A percentile compares a stretch with the other conserved stretches of the same genome.
phyloP scores from a whole-genome alignment of 64 coral and sea anemone species.

The Montipora cactus region DNA sequence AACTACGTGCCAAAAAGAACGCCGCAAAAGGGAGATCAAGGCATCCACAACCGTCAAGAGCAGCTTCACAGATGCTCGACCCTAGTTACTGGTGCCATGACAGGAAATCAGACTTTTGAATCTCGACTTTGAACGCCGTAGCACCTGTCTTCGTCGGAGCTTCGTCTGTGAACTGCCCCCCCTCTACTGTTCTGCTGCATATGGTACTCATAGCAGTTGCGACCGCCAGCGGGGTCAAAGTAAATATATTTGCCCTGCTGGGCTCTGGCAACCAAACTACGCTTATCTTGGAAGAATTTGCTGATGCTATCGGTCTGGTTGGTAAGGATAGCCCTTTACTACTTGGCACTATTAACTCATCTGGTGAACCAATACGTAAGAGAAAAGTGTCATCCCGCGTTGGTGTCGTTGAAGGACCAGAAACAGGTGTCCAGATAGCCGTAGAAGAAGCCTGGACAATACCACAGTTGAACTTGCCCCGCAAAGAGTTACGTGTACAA shows the following conservation, averaged over 20 bases:
- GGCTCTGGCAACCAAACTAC: constrained; percentile 66
- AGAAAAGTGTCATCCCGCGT: not conserved
- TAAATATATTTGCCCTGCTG: constrained; percentile 29
- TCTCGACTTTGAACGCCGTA: not conserved
- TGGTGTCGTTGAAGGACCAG: not conserved
- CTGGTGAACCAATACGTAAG: constrained; percentile 9
- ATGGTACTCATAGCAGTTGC: constrained; percentile 28
- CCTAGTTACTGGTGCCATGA: not conserved
- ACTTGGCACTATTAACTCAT: constrained; percentile 58
- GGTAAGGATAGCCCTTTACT: constrained; percentile 27
- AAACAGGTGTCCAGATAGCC: not conserved
- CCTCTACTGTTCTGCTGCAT: constrained; percentile 25
- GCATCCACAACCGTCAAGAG: not conserved
- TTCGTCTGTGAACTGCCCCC: constrained; percentile 26
- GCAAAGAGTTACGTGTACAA: constrained; percentile 4
- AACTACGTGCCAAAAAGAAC: constrained; percentile 40
- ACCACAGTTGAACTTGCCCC: constrained; percentile 39
- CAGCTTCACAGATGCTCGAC: constrained; percentile 31
- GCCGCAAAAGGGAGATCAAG: not conserved
- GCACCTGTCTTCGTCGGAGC: constrained; percentile 40
- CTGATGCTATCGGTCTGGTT: constrained; percentile 28
- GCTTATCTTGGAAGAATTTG: constrained; percentile 52
- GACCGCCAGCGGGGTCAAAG: not conserved
- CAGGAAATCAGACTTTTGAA: not conserved
- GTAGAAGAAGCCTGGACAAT: constrained; percentile 67